phyloP scores from a whole-genome alignment of 2,113 vertebrate genomes.

The Thinocorus orbignyianus region DNA sequence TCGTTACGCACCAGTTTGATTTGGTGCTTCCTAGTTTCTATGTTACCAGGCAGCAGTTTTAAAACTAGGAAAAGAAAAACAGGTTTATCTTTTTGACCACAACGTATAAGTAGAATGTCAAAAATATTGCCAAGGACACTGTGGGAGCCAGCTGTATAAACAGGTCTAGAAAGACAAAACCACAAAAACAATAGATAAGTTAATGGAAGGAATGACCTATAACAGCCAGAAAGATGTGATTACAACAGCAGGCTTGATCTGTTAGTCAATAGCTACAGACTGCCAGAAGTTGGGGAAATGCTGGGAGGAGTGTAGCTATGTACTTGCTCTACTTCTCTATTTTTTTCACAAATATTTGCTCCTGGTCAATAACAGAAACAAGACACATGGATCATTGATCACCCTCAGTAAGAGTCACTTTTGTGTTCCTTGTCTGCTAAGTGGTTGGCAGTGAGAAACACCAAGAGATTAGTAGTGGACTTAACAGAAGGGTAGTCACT shows the following conservation, averaged over 20 bases:
- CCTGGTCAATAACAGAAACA: neutral
- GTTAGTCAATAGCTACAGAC: neutral
- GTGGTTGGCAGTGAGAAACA: neutral
- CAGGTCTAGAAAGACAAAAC: neutral
- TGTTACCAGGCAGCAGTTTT: neutral
- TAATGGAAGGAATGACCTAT: neutral
- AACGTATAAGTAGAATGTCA: neutral
- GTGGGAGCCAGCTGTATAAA: neutral
- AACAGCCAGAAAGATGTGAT: neutral
- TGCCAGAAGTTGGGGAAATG: neutral
- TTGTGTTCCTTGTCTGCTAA: neutral
- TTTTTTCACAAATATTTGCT: neutral
- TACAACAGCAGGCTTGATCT: neutral
- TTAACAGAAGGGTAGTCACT: neutral
- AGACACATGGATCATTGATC: neutral
- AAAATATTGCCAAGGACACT: neutral
- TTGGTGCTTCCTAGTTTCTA: neutral
- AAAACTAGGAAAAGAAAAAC: neutral
- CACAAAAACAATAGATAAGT: neutral
- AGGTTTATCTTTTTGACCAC: neutral
- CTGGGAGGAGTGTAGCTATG: neutral
- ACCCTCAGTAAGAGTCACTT: neutral
- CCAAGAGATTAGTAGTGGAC: neutral
- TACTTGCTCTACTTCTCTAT: neutral
- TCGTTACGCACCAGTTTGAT: neutral